phyloP scores from a whole-genome alignment of 2,113 vertebrate species.

The Thamnaconus septentrionalis region DNA sequence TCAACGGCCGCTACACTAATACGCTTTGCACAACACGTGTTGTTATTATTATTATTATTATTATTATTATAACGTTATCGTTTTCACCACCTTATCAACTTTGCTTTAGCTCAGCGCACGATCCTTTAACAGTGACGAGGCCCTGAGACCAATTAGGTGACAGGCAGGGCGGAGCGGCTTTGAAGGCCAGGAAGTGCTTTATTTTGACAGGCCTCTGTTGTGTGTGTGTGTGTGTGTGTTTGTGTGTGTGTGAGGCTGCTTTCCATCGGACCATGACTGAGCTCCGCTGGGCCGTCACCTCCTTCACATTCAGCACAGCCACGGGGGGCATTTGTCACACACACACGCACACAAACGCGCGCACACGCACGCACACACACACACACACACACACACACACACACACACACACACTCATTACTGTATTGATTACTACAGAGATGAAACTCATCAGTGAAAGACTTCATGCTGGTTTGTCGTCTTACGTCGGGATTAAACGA shows the following conservation, averaged over 20 bases:
- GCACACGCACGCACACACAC: slow-evolving; percentile 2
- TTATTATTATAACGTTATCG: neutral
- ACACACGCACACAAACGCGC: too few species aligned
- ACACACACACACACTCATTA: too few species aligned
- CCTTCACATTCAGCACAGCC: slow-evolving; percentile 41
- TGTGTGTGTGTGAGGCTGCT: neutral
- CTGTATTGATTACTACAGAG: too few species aligned
- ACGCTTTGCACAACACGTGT: too few species aligned
- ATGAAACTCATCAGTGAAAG: too few species aligned
- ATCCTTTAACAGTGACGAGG: neutral
- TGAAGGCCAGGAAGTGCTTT: slow-evolving; percentile 1
- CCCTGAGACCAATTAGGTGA: neutral
- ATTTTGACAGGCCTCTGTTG: slow-evolving; percentile 13
- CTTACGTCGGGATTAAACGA: slow-evolving; percentile 5
- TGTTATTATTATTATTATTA: too few species aligned
- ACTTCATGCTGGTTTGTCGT: too few species aligned
- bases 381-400: neutral
- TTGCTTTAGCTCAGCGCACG: neutral
- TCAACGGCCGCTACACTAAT: too few species aligned
- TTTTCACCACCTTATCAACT: neutral
- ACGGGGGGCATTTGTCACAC: slow-evolving; percentile 3
- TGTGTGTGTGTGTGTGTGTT: neutral
- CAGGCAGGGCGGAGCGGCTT: neutral
- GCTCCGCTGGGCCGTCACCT: slow-evolving; percentile 1
- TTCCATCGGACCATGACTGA: slow-evolving; percentile 16